Evolutionary conservation across 2,113 vertebrate species (phyloP), one percentile per base, ranked within the genome.

Genomic region (Protobothrops flavoviridis): DNA sequence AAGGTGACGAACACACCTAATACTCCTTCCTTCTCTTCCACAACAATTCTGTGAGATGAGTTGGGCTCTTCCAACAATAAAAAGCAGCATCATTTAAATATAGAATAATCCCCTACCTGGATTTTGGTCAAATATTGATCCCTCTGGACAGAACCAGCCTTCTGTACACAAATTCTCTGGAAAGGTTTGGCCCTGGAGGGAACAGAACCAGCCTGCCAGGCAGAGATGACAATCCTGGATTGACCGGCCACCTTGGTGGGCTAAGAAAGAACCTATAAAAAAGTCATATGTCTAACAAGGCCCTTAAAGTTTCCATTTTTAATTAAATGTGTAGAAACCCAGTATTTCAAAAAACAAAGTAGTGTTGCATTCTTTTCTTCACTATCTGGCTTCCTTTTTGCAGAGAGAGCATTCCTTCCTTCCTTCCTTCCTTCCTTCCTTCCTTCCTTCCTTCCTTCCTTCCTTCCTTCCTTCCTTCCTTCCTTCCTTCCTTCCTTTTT

Each of bases 111-210:
- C 45, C 95, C 94, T 96, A 98, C 98, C 99, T 98, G 98, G 93
- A 93, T 96, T 97, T 93, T 97, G 98, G 74, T 96, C 98, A 94
- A 98, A 98, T 13, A 91, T 86, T 43, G 98, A 98, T 26, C 98
- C 98, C 50, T 48, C 59, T 0, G 98, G 99, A 95, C 99, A 99
- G 94, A 98, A 99, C 98, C 98, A 99, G 10, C 99, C 99, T 4
- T 96, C 97, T 92, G 97, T 96, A 94, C 99, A 99, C 20, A 93
- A 85, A 3, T 97, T 97, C 69, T 98, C 96, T 0, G 97, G 98
- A 64, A 97, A 98, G 48, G 96, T 98, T 96, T 98, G 98, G 81
- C 98, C 98, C n/a, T 91, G 97, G 1, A 87, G 96, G 52, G 98
- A 97, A 95, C 99, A 99, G 95, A 98, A 98, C 97, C 96, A 99